phyloP scores from a whole-genome alignment of 2,888 invertebrate genomes.

The Agonopterix alstromeriana region DNA sequence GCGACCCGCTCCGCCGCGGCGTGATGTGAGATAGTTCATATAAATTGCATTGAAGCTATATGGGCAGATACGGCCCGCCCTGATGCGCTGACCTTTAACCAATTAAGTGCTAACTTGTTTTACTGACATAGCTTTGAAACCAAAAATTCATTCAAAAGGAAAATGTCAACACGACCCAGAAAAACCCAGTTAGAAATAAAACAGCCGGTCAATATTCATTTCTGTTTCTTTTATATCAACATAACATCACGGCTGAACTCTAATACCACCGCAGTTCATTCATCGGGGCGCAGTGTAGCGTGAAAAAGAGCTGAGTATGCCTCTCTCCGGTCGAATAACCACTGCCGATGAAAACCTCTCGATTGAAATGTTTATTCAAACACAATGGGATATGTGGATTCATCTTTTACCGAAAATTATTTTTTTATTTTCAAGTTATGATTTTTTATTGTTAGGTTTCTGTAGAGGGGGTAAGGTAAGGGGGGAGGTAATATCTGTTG shows the following conservation, averaged over 20 bases:
- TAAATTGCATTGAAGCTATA: too few relatives aligned
- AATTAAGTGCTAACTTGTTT: too few relatives aligned
- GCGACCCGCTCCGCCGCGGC: too few relatives aligned
- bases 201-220: background rate
- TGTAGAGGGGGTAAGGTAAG: too few relatives aligned
- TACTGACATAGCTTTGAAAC: too few relatives aligned
- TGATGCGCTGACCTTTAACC: too few relatives aligned
- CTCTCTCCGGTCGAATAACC: conserved; percentile 49
- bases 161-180: background rate
- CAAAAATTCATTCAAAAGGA: background rate
- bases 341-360: conserved; percentile 56
- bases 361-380: conserved; percentile 68
- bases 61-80: too few relatives aligned
- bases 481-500: too few relatives aligned
- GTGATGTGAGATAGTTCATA: too few relatives aligned
- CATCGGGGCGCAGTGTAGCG: conserved; percentile 49
- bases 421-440: too few relatives aligned
- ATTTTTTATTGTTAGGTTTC: too few relatives aligned
- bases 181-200: background rate
- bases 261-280: conserved; percentile 58
- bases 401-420: conserved; percentile 21
- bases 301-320: conserved; percentile 60
- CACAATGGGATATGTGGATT: conserved; percentile 52
- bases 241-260: conserved; percentile 30
- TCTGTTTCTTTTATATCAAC: background rate